Conservation (phyloP, 2,113 vertebrate genomes). For the Zootoca vivipara region DNA sequence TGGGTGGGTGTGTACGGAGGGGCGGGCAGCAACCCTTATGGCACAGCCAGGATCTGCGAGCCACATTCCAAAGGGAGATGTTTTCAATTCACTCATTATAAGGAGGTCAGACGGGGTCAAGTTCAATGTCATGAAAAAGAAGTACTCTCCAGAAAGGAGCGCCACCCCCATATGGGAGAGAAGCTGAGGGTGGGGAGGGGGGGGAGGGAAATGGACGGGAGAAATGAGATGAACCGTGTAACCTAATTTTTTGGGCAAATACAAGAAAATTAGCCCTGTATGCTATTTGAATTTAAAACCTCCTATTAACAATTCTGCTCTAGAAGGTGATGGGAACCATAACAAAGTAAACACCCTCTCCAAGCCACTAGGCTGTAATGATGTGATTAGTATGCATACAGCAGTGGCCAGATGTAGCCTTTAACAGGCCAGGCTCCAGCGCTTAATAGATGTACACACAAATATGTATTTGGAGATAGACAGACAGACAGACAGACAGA, state of each 20-base stretch:
- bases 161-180: constrained; percentile 87
- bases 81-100: constrained; percentile 99
- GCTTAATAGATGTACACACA: constrained; percentile 23
- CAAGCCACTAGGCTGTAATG: constrained; percentile 90
- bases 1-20: constrained; percentile 80
- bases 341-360: constrained; percentile 92
- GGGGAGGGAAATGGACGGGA: constrained; percentile 73
- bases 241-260: constrained; percentile 93
- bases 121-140: constrained; percentile 97
- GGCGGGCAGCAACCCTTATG: constrained; percentile 49
- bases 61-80: constrained; percentile 98
- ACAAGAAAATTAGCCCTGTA: constrained; percentile 91
- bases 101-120: constrained; percentile 93
- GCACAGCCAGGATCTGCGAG: constrained; percentile 86
- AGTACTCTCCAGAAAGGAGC: constrained; percentile 86
- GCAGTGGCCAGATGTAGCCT: constrained; percentile 93
- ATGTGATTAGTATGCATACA: constrained; percentile 96
- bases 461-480: not conserved
- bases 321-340: constrained; percentile 89
- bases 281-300: constrained; percentile 93
- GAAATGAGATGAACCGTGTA: constrained; percentile 88
- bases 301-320: constrained; percentile 89
- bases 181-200: not conserved
- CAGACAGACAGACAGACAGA: too few species aligned
- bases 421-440: constrained; percentile 89